Percentiles rank a stretch among this genome's conserved stretches.
phyloP scores from a whole-genome alignment of 2,797 vertebrate genomes.

The Limosa lapponica region DNA sequence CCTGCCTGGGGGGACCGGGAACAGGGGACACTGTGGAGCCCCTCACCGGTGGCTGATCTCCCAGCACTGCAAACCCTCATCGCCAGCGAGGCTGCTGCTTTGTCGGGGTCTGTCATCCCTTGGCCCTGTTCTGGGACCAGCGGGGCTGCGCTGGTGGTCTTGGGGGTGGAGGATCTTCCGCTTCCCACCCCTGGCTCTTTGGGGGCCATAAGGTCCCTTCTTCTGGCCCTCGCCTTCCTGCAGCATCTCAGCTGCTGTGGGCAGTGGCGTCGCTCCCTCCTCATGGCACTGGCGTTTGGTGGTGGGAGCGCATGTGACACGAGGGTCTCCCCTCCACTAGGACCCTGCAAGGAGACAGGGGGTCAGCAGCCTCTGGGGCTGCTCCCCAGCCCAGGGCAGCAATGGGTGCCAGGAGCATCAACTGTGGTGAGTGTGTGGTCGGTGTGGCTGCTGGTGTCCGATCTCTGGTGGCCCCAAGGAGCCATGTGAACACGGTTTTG shows the following conservation, averaged over 20 bases:
- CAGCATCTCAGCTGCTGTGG: background rate
- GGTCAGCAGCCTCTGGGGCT: background rate
- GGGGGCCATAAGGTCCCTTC: background rate
- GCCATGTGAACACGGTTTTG: background rate
- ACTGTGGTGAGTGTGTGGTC: accelerated
- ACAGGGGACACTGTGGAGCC: accelerated
- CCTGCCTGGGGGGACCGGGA: background rate
- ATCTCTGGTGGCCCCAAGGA: background rate
- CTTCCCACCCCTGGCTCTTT: background rate
- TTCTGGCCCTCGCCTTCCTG: background rate
- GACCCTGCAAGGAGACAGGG: accelerated
- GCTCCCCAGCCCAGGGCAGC: no score
- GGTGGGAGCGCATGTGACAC: accelerated
- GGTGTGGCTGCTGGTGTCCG: accelerated
- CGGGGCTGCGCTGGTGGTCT: background rate
- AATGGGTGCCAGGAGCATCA: background rate
- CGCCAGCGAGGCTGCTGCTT: background rate
- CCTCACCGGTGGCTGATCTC: accelerated
- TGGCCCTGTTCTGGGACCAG: accelerated
- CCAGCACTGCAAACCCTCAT: accelerated
- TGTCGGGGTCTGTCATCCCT: background rate
- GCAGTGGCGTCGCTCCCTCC: background rate
- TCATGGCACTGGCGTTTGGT: accelerated
- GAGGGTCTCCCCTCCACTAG: accelerated
- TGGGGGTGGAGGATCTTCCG: background rate